A percentile compares a stretch with the other conserved stretches of the same genome.
Conservation (phyloP, 2,113 vertebrate species). For the Macrotis lagotis region DNA sequence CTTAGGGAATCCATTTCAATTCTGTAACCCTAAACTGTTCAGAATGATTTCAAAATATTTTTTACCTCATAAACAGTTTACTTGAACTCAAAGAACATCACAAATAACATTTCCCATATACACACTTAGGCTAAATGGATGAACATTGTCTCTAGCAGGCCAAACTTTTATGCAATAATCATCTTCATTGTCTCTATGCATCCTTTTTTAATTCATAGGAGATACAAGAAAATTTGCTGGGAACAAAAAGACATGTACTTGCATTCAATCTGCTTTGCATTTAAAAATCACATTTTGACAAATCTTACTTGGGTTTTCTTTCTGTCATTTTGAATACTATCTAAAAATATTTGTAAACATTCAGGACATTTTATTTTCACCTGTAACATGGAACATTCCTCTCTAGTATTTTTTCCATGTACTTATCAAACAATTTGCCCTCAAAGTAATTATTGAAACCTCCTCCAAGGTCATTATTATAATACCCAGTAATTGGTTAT, state of each 20-base stretch:
- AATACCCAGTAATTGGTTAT: slow-evolving; percentile 14
- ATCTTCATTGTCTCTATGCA: neutral
- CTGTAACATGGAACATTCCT: neutral
- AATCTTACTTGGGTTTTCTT: neutral
- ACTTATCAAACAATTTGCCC: slow-evolving; percentile 41
- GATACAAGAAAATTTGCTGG: neutral
- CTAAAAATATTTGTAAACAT: neutral
- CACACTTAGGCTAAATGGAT: slow-evolving; percentile 32
- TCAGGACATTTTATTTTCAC: slow-evolving; percentile 2
- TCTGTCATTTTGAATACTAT: neutral
- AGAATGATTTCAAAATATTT: slow-evolving; percentile 41
- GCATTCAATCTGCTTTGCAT: slow-evolving; percentile 5
- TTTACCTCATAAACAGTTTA: slow-evolving; percentile 16
- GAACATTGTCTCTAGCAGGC: slow-evolving; percentile 6
- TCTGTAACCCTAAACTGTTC: slow-evolving; percentile 21
- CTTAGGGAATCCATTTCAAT: neutral
- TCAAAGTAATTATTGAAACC: slow-evolving; percentile 17
- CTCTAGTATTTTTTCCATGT: slow-evolving; percentile 25
- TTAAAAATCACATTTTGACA: slow-evolving; percentile 32
- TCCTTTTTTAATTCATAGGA: slow-evolving; percentile 19
- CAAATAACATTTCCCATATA: slow-evolving; percentile 14
- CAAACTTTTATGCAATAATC: slow-evolving; percentile 14
- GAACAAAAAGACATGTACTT: neutral
- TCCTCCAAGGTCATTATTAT: neutral
- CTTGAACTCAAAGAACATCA: neutral